These are phyloP conservation scores for Gorsachius goisagi DNA, from an alignment of 2,113 vertebrate genomes.

Conservation along the genomic window DNA sequence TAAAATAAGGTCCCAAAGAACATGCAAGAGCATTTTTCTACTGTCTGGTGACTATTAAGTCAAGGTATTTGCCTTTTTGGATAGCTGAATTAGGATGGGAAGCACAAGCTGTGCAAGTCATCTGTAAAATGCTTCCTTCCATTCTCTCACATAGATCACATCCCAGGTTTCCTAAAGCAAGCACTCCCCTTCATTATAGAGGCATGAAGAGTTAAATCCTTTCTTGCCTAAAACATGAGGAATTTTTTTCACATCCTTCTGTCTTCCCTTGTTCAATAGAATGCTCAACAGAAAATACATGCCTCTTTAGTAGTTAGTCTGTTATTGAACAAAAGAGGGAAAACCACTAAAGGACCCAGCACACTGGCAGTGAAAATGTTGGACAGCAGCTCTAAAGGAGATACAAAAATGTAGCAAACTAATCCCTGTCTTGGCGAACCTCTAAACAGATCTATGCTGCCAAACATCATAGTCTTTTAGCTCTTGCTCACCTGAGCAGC, in stretches of 20 bases:
- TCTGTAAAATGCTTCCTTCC: not conserved
- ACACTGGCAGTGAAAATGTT: not conserved
- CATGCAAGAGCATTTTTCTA: not conserved
- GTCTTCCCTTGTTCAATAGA: not conserved
- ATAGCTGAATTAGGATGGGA: not conserved
- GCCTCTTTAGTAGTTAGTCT: not conserved
- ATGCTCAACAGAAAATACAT: not conserved
- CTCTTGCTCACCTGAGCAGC: not conserved
- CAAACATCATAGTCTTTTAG: not conserved
- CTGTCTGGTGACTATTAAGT: not conserved
- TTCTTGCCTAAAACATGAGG: not conserved
- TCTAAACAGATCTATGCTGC: not conserved
- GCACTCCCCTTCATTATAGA: not conserved
- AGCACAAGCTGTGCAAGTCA: not conserved
- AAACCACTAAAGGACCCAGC: not conserved
- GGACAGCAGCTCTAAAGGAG: not conserved
- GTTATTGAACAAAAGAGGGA: not conserved
- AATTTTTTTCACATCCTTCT: not conserved
- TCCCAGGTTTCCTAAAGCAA: not conserved
- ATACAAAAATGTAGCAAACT: not conserved
- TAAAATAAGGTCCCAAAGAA: not conserved
- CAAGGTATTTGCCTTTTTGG: not conserved
- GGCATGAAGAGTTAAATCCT: not conserved
- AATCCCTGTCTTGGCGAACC: not conserved
- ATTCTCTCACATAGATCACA: not conserved